Percentiles rank a stretch among this genome's conserved stretches.
Conservation (phyloP, 2,888 invertebrate species). For the Rhagium mordax region DNA sequence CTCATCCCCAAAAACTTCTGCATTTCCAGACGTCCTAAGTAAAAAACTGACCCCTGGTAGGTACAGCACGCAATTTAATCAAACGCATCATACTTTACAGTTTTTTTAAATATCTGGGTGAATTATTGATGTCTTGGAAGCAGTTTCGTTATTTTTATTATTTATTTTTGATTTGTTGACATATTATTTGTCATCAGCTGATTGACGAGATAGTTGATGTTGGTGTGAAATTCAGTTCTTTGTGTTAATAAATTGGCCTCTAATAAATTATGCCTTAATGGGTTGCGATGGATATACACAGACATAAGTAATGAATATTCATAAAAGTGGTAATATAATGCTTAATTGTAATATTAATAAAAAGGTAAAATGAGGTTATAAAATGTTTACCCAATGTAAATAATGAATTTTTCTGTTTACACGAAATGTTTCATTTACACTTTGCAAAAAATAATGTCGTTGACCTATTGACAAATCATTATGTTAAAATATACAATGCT, state of each 20-base stretch:
- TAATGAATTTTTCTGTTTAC: neutral
- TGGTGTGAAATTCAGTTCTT: conserved; percentile 18
- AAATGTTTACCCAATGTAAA: neutral
- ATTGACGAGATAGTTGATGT: conserved; percentile 53
- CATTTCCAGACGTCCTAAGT: conserved; percentile 88
- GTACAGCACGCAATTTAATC: conserved; percentile 58
- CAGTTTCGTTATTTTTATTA: conserved; percentile 34
- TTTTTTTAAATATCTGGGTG: neutral
- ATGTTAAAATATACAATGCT: neutral
- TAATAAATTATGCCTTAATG: conserved; percentile 3
- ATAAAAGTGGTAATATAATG: neutral
- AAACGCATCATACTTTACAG: neutral
- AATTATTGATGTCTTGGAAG: neutral
- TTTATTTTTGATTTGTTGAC: conserved; percentile 57
- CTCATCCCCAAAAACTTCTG: conserved; percentile 73
- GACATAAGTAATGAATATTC: neutral
- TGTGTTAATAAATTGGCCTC: conserved; percentile 30
- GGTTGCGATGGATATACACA: neutral
- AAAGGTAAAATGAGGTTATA: neutral
- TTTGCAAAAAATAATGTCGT: neutral
- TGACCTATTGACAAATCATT: neutral
- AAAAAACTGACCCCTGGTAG: conserved; percentile 92
- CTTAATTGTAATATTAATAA: neutral
- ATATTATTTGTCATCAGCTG: conserved; percentile 64
- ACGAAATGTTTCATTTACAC: neutral